Percentiles rank a stretch among this genome's conserved stretches.
These are phyloP conservation scores for Ammodramus savannarum DNA, from an alignment of 2,113 vertebrate genomes.

Conservation along the genomic window DNA sequence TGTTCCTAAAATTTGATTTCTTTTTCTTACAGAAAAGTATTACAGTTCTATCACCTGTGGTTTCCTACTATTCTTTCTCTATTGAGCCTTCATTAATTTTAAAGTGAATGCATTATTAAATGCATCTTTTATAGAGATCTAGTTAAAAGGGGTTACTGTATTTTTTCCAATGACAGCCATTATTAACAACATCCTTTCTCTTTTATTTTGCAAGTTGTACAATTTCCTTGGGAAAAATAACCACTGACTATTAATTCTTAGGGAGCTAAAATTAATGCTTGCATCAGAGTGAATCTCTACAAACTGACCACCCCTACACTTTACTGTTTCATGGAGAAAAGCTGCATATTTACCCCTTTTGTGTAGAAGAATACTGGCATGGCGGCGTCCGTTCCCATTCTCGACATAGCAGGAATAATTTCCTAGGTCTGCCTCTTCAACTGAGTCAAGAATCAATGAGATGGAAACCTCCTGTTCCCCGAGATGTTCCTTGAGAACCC, in stretches of 20 bases:
- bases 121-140: not conserved
- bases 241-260: not conserved
- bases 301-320: not conserved
- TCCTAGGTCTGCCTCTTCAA: slow-evolving; percentile 93
- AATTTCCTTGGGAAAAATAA: not conserved
- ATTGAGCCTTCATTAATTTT: not conserved
- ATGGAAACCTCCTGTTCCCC: slow-evolving; percentile 97
- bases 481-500: slow-evolving; percentile 92
- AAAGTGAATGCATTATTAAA: not conserved
- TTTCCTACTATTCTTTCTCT: not conserved
- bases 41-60: not conserved
- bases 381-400: slow-evolving; percentile 91
- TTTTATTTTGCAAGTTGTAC: not conserved
- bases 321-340: not conserved
- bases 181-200: not conserved
- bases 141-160: not conserved
- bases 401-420: slow-evolving; percentile 98
- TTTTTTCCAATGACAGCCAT: not conserved
- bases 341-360: slow-evolving; percentile 82
- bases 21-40: not conserved
- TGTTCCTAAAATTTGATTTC: not conserved
- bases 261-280: not conserved
- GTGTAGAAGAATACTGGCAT: slow-evolving; percentile 91
- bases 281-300: not conserved
- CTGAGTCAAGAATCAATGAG: slow-evolving; percentile 90